Evolutionary conservation across 2,797 vertebrate genomes (phyloP), one percentile per base, ranked within the genome.

Genomic region (Limosa lapponica): DNA sequence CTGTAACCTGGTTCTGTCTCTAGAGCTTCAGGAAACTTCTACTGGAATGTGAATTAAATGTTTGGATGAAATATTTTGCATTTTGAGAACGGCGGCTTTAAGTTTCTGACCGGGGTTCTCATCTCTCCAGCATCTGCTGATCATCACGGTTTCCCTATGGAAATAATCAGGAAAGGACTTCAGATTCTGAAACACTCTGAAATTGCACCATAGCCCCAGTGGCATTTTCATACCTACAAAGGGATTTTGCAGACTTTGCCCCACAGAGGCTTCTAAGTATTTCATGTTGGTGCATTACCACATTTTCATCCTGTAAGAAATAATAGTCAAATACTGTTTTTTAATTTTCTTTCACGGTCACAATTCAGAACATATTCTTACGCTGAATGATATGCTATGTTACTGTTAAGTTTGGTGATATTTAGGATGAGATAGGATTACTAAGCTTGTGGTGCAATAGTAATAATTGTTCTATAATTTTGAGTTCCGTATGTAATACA

Each of bases 91-190:
- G 30, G 16, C 4, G 3, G 8, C 7, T 57, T 66, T 36, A 59
- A 23, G 19, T 48, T 89, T 61, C 55, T 70, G 27, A 19, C 14
- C 1, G 0, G 48, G n/a, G 11, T 62, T 75, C 55, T 90, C 6
- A 1, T 27, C 36, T 72, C 65, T 25, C 7, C 43, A 57, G 37
- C 1, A 2, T 22, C n/a, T 78, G 52, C 19, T 78, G 2, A 55
- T 78, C 5, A 5, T 7, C 48, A 8, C 1, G 0, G 12, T 71
- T 85, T 77, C 41, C 39, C 7, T 46, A 1, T 1, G 1, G 61
- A 83, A 91, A 44, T 74, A 28, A n/a, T 11, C 44, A 46, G 66
- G 34, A 72, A 44, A 48, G 59, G n/a, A 16, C 25, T 55, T 71
- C 16, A 80, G 43, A 64, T 46, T 51, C 62, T 77, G 82, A 54